These are phyloP conservation scores for Xyliphius kryptos DNA, from an alignment of 2,113 vertebrate genomes.

Conservation along the genomic window DNA sequence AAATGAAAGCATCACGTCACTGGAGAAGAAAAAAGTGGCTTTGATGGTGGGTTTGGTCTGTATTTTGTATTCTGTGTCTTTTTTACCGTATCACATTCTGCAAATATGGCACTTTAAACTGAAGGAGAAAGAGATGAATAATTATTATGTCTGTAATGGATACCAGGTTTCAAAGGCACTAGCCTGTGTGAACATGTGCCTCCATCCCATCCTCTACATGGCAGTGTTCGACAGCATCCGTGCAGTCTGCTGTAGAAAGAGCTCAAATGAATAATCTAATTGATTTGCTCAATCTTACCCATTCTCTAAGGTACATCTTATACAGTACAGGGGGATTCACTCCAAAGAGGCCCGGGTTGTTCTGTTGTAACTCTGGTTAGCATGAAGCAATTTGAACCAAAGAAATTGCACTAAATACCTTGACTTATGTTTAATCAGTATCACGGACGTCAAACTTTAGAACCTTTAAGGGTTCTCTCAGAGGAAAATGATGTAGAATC, in stretches of 20 bases:
- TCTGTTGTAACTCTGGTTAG: no score
- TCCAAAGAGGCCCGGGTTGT: no score
- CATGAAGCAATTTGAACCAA: no score
- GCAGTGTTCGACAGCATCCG: constrained; percentile 62
- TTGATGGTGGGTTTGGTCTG: constrained; percentile 58
- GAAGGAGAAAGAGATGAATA: fast-evolving
- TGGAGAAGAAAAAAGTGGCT: constrained; percentile 63
- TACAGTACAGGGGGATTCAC: no score
- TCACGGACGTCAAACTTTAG: no score
- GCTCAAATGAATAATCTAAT: background rate
- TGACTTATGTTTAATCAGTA: no score
- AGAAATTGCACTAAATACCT: no score
- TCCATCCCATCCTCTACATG: constrained; percentile 76
- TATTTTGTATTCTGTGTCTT: constrained; percentile 65
- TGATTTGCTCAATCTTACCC: no score
- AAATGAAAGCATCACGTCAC: constrained; percentile 48
- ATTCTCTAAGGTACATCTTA: no score
- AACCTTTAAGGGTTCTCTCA: no score
- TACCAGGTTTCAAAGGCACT: constrained; percentile 67
- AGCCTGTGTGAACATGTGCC: constrained; percentile 72
- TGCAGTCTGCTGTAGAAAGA: constrained; percentile 49
- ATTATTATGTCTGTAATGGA: fast-evolving
- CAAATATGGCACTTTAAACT: constrained; percentile 46
- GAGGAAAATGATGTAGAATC: no score
- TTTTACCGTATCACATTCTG: constrained; percentile 69